Percentiles rank a stretch among this genome's conserved stretches.
These are phyloP conservation scores for Notothenia coriiceps DNA, from an alignment of 2,113 vertebrate genomes.

Conservation along the genomic window DNA sequence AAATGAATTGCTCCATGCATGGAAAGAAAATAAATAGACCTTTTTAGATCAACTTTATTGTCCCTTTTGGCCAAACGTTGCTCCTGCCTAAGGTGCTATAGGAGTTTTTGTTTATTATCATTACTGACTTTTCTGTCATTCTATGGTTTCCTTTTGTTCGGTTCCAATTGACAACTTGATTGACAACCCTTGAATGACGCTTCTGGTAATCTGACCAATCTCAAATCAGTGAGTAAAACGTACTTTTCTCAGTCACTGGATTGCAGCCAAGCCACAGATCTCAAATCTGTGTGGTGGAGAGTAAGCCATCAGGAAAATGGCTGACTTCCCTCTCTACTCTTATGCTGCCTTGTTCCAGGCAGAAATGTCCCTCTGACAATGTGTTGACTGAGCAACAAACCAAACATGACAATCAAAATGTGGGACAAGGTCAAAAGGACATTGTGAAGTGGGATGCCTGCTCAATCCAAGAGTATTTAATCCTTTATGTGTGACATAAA, in stretches of 20 bases:
- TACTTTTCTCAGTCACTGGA: conserved; percentile 34
- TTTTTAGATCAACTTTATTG: conserved; percentile 18
- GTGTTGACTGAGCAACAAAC: conserved; percentile 56
- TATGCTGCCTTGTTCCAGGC: conserved; percentile 16
- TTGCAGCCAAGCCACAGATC: conserved; percentile 40
- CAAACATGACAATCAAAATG: conserved; percentile 65
- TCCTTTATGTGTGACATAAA: neutral
- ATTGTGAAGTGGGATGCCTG: conserved; percentile 5
- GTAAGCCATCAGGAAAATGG: conserved; percentile 46
- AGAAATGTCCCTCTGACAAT: conserved; percentile 43
- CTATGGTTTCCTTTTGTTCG: neutral
- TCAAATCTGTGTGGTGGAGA: conserved; percentile 28
- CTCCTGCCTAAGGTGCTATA: conserved; percentile 12
- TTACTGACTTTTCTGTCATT: conserved; percentile 6
- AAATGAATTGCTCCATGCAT: conserved; percentile 21
- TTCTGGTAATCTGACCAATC: conserved; percentile 44
- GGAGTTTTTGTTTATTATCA: conserved; percentile 4
- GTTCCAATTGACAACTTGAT: conserved; percentile 3
- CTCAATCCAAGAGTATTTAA: conserved; percentile 13
- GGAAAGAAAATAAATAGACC: conserved; percentile 6
- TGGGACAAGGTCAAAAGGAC: conserved; percentile 62
- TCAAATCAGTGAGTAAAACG: conserved; percentile 10
- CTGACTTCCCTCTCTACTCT: conserved; percentile 8
- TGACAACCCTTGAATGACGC: conserved; percentile 38
- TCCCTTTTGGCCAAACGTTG: conserved; percentile 25